Evolutionary conservation across 2,113 vertebrate genomes (phyloP).

Genomic region (Stegostoma tigrinum): DNA sequence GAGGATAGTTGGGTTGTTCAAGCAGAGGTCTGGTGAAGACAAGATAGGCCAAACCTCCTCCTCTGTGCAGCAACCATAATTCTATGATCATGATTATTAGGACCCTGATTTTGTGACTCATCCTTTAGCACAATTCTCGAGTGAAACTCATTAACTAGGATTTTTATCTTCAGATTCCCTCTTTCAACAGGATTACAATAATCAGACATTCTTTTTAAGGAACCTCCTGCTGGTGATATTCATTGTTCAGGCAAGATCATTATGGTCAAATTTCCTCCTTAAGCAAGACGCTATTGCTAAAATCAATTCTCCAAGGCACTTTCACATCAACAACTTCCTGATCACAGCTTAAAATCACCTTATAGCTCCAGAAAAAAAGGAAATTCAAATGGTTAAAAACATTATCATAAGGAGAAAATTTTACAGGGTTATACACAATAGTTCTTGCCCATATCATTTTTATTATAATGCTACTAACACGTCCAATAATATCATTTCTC

Average conservation of each 20-base stretch:
- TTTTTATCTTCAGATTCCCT: not conserved
- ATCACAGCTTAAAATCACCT: not conserved
- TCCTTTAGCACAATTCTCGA: not conserved
- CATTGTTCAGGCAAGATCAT: not conserved
- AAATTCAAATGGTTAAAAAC: not conserved
- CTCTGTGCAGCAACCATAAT: no score
- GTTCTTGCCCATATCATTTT: not conserved
- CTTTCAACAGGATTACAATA: not conserved
- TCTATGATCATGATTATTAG: not conserved
- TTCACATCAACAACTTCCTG: not conserved
- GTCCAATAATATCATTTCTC: not conserved
- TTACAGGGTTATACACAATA: not conserved
- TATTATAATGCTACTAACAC: not conserved
- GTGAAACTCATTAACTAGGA: not conserved
- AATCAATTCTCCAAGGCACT: not conserved
- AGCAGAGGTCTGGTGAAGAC: no score
- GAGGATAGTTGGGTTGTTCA: no score
- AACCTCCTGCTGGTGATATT: not conserved
- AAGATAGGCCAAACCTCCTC: no score
- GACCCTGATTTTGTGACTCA: not conserved
- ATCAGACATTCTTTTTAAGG: not conserved
- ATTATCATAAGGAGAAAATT: not conserved
- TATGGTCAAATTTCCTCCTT: not conserved
- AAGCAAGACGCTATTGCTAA: not conserved
- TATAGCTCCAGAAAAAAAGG: not conserved